Base-by-base conservation (phyloP, 1,140 invertebrate species). In the Carcinoscorpius rotundicauda region DNA sequence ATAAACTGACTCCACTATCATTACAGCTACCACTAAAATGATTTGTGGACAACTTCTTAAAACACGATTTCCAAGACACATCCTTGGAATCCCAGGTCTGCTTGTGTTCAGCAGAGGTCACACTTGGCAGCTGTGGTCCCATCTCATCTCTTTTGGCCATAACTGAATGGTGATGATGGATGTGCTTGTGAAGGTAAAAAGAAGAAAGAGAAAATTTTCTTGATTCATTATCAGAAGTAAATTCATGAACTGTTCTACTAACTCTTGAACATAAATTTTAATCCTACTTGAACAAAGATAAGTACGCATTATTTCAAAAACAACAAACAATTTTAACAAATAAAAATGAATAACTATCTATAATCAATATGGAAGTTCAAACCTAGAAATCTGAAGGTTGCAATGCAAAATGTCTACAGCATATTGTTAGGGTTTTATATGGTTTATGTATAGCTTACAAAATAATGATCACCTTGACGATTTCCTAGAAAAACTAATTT, bases 1-100 rank as follows among this genome's bases (percentile, higher is more conserved):
- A 84, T 63, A 87, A 85, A 70, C 87, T 89, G 56, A 91, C 87
- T 57, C 88, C 88, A 77, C 88, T 91, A 76, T 91, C 89, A 8
- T 87, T 85, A 72, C 75, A 74, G 71, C 75, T 76, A 10, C 75
- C 75, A 10, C 59, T 67, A 64, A 71, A 74, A 55, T 29, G 0
- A 29, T 29, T 29, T 29, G 29, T 29, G 29, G 29, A 29, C 29
- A 29, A 29, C 29, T 29, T 29, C 29, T 29, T 29, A 29, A 29
- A 52, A 49, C 50, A 61, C 10, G 29, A 10, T 5, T 55, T 51
- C 51, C 48, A 57, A 10, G 50, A 10, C 4, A 11, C 6, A 10
- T 63, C 60, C 50, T 63, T 62, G 49, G 61, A n/a, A 9, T 59
- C 9, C 29, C 52, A 10, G 4, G 58, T 85, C 74, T 74, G 87